phyloP scores from a whole-genome alignment of 2,888 invertebrate genomes.

The Icerya purchasi region DNA sequence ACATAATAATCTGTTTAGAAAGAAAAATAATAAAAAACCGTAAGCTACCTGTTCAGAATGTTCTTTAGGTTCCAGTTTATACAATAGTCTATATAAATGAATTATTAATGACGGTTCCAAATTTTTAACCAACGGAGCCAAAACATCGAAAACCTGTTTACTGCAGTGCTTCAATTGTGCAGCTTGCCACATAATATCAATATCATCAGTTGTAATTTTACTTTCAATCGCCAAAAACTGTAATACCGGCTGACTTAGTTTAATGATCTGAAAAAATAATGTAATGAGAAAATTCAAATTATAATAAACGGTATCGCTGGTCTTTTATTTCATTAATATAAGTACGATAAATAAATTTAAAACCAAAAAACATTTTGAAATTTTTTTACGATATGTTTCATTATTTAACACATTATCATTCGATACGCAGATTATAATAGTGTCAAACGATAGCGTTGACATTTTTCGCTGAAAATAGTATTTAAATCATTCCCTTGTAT shows the following conservation, averaged over 20 bases:
- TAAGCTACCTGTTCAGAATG: constrained; percentile 63
- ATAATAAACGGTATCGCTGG: neutral
- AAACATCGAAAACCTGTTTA: constrained; percentile 62
- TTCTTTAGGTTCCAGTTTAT: constrained; percentile 67
- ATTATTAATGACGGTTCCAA: constrained; percentile 69
- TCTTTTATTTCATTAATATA: neutral
- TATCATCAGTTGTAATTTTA: constrained; percentile 68
- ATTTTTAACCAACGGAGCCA: constrained; percentile 76
- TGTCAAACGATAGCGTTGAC: too few relatives aligned
- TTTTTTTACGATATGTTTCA: too few relatives aligned
- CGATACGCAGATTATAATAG: too few relatives aligned
- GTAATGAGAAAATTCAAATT: constrained; percentile 7
- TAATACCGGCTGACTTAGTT: constrained; percentile 80
- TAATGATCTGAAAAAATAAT: constrained; percentile 43
- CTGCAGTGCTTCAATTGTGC: constrained; percentile 88
- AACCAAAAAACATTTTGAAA: neutral
- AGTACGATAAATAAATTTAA: neutral
- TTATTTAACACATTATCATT: too few relatives aligned
- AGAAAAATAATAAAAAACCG: too few relatives aligned
- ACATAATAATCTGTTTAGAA: neutral
- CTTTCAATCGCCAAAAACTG: constrained; percentile 85
- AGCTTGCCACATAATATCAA: constrained; percentile 84
- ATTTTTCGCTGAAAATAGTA: too few relatives aligned
- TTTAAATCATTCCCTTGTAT: too few relatives aligned
- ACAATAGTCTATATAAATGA: constrained; percentile 68